Evolutionary conservation across 2,113 vertebrate species (phyloP).

Genomic region (Dolichotis patagonum): DNA sequence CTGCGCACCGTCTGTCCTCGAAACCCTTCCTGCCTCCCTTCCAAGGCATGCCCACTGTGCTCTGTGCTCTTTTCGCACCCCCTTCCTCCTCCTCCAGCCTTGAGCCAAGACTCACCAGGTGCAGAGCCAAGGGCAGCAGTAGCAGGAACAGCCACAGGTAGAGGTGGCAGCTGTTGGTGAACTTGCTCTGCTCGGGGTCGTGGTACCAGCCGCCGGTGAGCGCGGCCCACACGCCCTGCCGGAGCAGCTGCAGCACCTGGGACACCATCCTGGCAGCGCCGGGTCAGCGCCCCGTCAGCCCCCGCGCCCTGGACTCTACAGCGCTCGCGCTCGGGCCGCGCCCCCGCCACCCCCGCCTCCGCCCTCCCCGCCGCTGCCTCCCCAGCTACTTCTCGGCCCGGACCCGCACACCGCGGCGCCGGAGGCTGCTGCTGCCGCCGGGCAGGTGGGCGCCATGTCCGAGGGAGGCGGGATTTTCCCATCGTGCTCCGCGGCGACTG

Average conservation of each 20-base stretch:
- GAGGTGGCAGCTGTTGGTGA: constrained; percentile 97
- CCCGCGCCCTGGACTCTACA: neutral
- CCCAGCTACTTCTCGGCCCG: neutral
- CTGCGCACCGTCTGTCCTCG: neutral
- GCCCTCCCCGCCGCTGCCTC: neutral
- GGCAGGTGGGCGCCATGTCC: constrained; percentile 76
- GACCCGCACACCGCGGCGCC: constrained; percentile 30
- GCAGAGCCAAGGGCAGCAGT: constrained; percentile 93
- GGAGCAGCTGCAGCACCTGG: constrained; percentile 93
- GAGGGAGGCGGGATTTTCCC: constrained; percentile 74
- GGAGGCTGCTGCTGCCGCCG: constrained; percentile 46
- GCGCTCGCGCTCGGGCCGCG: neutral
- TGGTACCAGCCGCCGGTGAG: constrained; percentile 97
- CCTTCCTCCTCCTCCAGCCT: accelerated
- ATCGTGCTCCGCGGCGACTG: constrained; percentile 55
- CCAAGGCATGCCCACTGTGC: neutral
- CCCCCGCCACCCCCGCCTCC: neutral
- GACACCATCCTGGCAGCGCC: constrained; percentile 89
- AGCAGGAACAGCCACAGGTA: constrained; percentile 98
- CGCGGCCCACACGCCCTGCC: constrained; percentile 97
- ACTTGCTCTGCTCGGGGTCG: constrained; percentile 97
- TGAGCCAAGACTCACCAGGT: constrained; percentile 91
- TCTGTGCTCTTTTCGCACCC: accelerated
- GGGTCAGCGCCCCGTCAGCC: neutral
- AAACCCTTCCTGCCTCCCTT: neutral